Conservation (phyloP, 2,888 invertebrate species). For the Neoitamus cyanurus region DNA sequence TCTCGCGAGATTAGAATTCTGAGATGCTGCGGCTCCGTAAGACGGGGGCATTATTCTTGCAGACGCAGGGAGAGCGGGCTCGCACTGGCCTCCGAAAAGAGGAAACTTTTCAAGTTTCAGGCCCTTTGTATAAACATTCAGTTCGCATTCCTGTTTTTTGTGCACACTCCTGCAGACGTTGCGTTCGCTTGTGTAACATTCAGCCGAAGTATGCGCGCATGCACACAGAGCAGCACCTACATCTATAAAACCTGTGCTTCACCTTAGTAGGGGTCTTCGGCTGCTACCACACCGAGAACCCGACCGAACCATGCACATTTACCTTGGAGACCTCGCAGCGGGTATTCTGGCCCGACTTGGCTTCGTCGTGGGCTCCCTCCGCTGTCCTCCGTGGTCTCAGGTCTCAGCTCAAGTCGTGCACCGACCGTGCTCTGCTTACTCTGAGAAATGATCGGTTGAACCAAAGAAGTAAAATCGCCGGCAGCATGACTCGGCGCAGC, state of each 20-base stretch:
- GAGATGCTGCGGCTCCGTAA: neutral
- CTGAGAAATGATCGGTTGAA: constrained; percentile 16
- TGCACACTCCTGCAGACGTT: constrained; percentile 58
- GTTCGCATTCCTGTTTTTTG: constrained; percentile 52
- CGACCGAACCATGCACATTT: constrained; percentile 9
- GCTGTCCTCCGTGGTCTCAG: neutral
- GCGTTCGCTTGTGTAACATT: constrained; percentile 66
- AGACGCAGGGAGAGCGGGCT: neutral
- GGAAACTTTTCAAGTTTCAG: constrained; percentile 47
- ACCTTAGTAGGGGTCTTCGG: neutral
- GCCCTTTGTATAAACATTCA: constrained; percentile 48
- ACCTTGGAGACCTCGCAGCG: constrained; percentile 33
- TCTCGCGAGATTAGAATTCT: neutral
- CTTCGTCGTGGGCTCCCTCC: neutral
- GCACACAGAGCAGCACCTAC: constrained; percentile 55
- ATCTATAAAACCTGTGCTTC: neutral
- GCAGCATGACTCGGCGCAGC: neutral
- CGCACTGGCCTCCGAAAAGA: constrained; percentile 15
- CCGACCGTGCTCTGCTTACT: constrained; percentile 31
- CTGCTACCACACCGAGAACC: neutral
- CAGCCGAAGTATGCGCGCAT: constrained; percentile 64
- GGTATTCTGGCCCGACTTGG: constrained; percentile 2
- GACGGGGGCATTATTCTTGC: neutral
- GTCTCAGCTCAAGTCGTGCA: neutral
- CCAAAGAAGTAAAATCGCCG: neutral